These are phyloP conservation scores for Stigmatopora nigra DNA, from an alignment of 2,113 vertebrate species.

Conservation along the genomic window DNA sequence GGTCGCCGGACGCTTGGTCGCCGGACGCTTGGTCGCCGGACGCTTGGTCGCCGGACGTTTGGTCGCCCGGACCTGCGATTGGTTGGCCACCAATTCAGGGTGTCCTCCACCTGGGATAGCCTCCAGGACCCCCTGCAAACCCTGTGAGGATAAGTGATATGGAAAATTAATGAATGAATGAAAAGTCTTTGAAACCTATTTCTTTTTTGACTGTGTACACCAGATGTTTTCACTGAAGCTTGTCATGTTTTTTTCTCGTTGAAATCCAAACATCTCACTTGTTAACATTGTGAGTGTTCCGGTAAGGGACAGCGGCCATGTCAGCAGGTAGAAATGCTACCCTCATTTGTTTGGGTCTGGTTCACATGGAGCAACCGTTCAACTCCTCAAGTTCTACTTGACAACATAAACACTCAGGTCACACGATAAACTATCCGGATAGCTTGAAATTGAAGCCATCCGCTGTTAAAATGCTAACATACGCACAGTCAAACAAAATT, in stretches of 20 bases:
- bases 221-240: neutral
- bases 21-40: too few relatives aligned
- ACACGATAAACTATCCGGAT: neutral
- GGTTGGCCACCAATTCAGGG: too few relatives aligned
- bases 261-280: neutral
- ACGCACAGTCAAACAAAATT: too few relatives aligned
- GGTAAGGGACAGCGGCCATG: neutral
- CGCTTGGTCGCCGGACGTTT: too few relatives aligned
- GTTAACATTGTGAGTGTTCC: neutral
- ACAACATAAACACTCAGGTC: neutral
- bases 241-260: neutral
- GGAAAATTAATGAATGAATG: too few relatives aligned
- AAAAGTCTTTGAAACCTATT: too few relatives aligned
- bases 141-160: too few relatives aligned
- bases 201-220: neutral
- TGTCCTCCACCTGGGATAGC: too few relatives aligned
- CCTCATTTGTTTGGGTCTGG: neutral
- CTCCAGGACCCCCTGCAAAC: too few relatives aligned
- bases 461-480: neutral
- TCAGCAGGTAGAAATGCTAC: neutral
- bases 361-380: neutral
- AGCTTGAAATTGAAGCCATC: neutral
- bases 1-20: too few relatives aligned
- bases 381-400: neutral
- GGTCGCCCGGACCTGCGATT: too few relatives aligned